Percentiles rank a stretch among this genome's conserved stretches.
Conservation (phyloP, 2,888 invertebrate genomes). For the Dione juno region DNA sequence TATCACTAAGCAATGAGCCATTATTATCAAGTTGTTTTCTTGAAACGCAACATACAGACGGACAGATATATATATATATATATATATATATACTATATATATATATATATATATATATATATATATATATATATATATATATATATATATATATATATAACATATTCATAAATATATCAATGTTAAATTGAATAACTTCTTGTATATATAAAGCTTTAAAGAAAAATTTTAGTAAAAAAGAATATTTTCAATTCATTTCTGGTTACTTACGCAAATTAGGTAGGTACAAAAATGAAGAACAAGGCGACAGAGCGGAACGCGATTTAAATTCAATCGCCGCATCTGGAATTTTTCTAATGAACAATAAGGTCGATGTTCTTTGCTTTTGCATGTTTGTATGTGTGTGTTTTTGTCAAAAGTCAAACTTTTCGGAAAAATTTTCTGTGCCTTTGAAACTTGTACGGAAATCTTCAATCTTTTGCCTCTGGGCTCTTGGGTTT, state of each 20-base stretch:
- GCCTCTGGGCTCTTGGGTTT: constrained; percentile 22
- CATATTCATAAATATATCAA: not conserved
- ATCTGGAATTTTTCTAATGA: constrained; percentile 27
- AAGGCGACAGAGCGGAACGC: constrained; percentile 32
- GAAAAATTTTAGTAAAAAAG: not conserved
- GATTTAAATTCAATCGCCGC: constrained; percentile 59
- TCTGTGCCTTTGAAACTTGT: not conserved
- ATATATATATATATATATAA: no score
- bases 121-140: no score
- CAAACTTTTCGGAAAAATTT: not conserved
- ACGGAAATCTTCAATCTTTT: constrained; percentile 1
- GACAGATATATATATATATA: no score
- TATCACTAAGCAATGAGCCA: constrained; percentile 59
- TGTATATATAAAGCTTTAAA: not conserved
- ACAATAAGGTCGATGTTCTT: constrained; percentile 54
- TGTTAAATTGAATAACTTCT: not conserved
- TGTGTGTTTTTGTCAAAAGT: constrained; percentile 41
- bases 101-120: no score
- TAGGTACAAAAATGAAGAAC: constrained; percentile 24
- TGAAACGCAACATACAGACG: not conserved
- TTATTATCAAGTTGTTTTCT: not conserved
- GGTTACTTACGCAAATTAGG: not conserved
- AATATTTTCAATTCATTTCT: not conserved
- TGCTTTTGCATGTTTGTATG: constrained; percentile 50
- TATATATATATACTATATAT: no score